Base-by-base conservation (phyloP, 2,888 invertebrate species). In the Polietes domitor region DNA sequence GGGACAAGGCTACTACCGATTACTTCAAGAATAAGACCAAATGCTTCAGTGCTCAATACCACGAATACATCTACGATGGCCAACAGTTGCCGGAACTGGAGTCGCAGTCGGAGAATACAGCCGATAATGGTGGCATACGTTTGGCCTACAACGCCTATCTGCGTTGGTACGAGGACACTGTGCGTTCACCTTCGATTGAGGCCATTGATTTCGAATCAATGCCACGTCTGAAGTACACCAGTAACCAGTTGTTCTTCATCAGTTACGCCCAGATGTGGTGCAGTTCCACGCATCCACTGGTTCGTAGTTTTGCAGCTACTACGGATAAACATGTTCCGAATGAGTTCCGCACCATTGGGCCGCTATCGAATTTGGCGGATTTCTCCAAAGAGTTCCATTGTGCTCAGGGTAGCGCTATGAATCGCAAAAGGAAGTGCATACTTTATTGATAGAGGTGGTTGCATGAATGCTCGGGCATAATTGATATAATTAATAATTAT, bases 91-190 rank as follows among this genome's bases (percentile, higher is more conserved):
- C 89, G 0, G 87, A 88, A 32, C 87, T 77, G 19, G 53, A 58
- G 0, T 55, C 81, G 3, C 89, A 91, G 37, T 87, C 89, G 58
- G 91, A 92, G 78, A 90, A 92, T 74, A 89, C 92, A 12, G 91
- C 92, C 0, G 92, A 92, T 76, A 91, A 89, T 87, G 92, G 87
- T 1, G 92, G 88, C 32, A 17, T 92, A 1, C 90, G 89, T 76
- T 63, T 92, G 74, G 91, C 91, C 17, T 91, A 89, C 28, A 84
- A 82, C 12, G 90, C 91, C 28, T 91, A 92, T 24, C 78, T 88
- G 0, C 85, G 82, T 1, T 91, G 91, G 92, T 58, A 87, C 58
- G 72, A 88, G 3, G 75, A 86, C 3, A 77, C 76, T 0, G 21
- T 63, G 32, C 68, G 77, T 7, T n/a, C n/a, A n/a, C n/a, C n/a